Base-by-base conservation (phyloP, 2,888 invertebrate genomes). In the Meloe dianella region DNA sequence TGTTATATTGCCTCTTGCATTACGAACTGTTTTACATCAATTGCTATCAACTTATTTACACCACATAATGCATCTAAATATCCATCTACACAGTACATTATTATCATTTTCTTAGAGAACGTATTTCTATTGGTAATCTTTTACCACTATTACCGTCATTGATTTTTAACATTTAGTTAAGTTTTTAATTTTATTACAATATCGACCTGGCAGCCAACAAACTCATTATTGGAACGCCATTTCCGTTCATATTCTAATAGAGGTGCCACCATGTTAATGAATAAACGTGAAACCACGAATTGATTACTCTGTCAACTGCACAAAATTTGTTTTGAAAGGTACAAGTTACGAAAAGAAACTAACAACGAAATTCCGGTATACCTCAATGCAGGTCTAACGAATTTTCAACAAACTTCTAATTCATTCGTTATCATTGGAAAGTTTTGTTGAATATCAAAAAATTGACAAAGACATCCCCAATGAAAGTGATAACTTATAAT, bases 1-100 rank as follows among this genome's bases (percentile, higher is more conserved):
- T 75, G 75, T 76, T 74, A 75, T 73, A 75, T 71, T 72, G 75
- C 71, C 73, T 72, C 70, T 71, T 74, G 74, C 70, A 77, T 77
- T 76, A 76, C 73, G 70, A 75, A 74, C 75, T 73, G 75, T 73
- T 73, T 73, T 72, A 71, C 71, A 72, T 66, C 75, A 72, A 75
- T 74, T 74, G 70, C 73, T 73, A 72, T 74, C 73, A 75, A 73
- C 71, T 74, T 73, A 72, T 71, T n/a, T 68, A 70, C 74, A 73
- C 71, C 70, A 68, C 74, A 71, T 71, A 71, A 70, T 68, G 22
- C 67, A 63, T 57, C 57, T 54, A 60, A 67, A 70, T 72, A 71
- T 70, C n/a, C 14, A 30, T 27, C 30, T 54, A 4, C 14, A 12
- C n/a, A n/a, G n/a, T n/a, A n/a, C 32, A 8, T 38, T 38, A 14